Evolutionary conservation across 2,888 invertebrate species (phyloP).

Genomic region (Cheilosia vernalis): DNA sequence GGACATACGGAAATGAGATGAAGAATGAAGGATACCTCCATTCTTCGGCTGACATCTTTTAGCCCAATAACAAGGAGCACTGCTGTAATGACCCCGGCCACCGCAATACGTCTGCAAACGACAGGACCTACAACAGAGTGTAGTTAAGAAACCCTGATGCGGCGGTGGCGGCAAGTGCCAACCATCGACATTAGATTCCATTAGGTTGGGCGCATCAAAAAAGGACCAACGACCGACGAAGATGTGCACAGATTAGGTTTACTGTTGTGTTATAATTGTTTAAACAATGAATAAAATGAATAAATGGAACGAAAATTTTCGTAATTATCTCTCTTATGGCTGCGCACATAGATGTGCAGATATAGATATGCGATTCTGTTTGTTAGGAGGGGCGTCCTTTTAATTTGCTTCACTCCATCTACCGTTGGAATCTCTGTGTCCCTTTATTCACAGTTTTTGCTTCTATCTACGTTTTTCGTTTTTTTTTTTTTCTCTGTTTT

Average conservation of each 20-base stretch:
- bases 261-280: conserved; percentile 75
- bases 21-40: conserved; percentile 69
- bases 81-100: conserved; percentile 72
- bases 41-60: conserved; percentile 50
- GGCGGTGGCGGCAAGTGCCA: conserved; percentile 29
- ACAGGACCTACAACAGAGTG: conserved; percentile 40
- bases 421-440: conserved; percentile 61
- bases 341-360: conserved; percentile 21
- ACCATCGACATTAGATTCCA: conserved; percentile 55
- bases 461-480: neutral
- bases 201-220: conserved; percentile 45
- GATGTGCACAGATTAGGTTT: conserved; percentile 75
- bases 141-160: conserved; percentile 61
- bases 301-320: conserved; percentile 73
- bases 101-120: conserved; percentile 73
- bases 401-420: conserved; percentile 72
- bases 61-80: conserved; percentile 55
- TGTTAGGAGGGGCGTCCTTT: conserved; percentile 60
- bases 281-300: conserved; percentile 75
- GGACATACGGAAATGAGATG: conserved; percentile 72
- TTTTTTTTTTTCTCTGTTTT: conserved; percentile 26
- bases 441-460: conserved; percentile 46
- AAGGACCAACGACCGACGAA: conserved; percentile 57
- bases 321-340: conserved; percentile 64
- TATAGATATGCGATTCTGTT: conserved; percentile 35